These are phyloP conservation scores for Peromyscus leucopus DNA, from an alignment of 2,113 vertebrate genomes.

Conservation along the genomic window DNA sequence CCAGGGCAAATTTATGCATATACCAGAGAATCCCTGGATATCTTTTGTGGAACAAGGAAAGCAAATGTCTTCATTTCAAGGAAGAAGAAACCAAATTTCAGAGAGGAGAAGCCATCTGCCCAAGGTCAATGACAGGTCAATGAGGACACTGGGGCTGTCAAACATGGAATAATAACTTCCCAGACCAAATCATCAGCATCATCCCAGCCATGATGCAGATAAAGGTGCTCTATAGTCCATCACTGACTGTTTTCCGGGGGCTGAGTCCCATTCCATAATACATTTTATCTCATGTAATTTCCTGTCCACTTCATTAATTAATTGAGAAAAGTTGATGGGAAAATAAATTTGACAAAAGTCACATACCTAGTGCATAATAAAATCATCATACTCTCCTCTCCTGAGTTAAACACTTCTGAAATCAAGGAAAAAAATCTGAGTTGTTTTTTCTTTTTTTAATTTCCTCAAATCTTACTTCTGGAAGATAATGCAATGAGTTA, in stretches of 20 bases:
- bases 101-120: not conserved
- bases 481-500: not conserved
- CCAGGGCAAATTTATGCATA: constrained; percentile 44
- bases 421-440: not conserved
- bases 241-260: not conserved
- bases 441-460: not conserved
- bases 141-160: not conserved
- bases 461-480: not conserved
- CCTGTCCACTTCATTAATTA: not conserved
- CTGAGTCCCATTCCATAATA: not conserved
- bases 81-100: not conserved
- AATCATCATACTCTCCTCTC: not conserved
- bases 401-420: not conserved
- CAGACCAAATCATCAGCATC: not conserved
- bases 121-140: accelerated
- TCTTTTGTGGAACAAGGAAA: not conserved
- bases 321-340: not conserved
- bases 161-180: not conserved
- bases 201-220: not conserved
- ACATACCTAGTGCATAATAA: not conserved
- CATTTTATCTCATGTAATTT: constrained; percentile 7
- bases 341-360: not conserved
- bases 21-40: not conserved
- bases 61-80: constrained; percentile 8
- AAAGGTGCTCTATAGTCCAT: not conserved